Evolutionary conservation across 2,113 vertebrate genomes (phyloP), one percentile per base, ranked within the genome.

Genomic region (Epinephelus lanceolatus): DNA sequence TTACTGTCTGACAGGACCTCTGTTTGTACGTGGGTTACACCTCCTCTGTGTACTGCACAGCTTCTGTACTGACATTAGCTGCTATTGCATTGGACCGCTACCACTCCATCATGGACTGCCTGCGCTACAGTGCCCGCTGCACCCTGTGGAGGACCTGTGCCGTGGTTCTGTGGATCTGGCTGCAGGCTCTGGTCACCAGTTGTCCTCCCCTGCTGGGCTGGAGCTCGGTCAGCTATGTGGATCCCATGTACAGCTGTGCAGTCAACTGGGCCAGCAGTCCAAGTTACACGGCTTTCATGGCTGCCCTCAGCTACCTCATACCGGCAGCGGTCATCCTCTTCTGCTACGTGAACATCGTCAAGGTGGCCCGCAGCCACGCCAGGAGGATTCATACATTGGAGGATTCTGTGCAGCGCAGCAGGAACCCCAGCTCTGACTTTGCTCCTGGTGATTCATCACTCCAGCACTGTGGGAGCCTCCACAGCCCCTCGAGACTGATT

Each of bases 21-120:
- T 96, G 96, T 76, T 65, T 89, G 51, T 96, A 94, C 27, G 95
- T 96, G 27, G 96, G 95, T 13, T 96, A 96, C 94, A 95, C 96
- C 52, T 96, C 96, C 45, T 96, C 96, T 17, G 95, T 96, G 57
- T 96, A 95, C 92, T 96, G 96, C 86, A 96, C 95, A 1, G 96
- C 94, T 5, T 96, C 96, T 0, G 95, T 95, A 2, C 91, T 96
- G 56, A 96, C 96, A 2, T 88, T 96, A 7, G 94, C 96, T 4
- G 96, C 96, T 9, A 96, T 96, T 7, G 96, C 96, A 21, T 87
- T 96, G 9, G 96, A 96, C 84, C 95, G 96, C 55, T 96, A 96
- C 90, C 89, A 92, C 87, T 95, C 95, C 92, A 96, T 96, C 77
- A 78, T 96, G 37, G 95, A 96, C 94, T 96, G 96, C 76, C 85